Evolutionary conservation across 2,113 vertebrate genomes (phyloP).

Genomic region (Thamnaconus septentrionalis): DNA sequence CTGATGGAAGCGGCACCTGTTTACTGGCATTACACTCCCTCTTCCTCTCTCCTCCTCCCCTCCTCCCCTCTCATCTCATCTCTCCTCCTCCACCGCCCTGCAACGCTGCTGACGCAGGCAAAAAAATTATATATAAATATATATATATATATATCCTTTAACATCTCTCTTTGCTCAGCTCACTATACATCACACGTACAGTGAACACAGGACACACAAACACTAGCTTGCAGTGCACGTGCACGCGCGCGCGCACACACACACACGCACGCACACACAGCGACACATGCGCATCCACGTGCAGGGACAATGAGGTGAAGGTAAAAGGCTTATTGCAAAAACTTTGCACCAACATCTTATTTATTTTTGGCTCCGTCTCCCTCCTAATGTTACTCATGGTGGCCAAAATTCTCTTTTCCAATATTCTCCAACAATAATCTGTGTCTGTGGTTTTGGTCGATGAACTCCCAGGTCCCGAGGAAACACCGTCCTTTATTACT

Average conservation of each 20-base stretch:
- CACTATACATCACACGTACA: conserved; percentile 59
- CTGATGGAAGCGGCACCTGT: conserved; percentile 63
- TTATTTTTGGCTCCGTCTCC: too few relatives aligned
- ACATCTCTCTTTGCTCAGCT: conserved; percentile 64
- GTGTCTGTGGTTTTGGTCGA: too few relatives aligned
- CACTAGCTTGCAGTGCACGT: conserved; percentile 11
- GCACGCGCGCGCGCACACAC: conserved; percentile 1
- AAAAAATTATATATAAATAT: conserved; percentile 20
- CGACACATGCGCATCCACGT: background rate
- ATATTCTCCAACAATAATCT: too few relatives aligned
- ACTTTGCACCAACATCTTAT: too few relatives aligned
- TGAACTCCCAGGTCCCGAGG: too few relatives aligned
- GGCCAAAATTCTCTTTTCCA: too few relatives aligned
- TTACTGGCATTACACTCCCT: conserved; percentile 57
- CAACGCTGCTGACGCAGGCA: conserved; percentile 76
- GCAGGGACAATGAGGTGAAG: background rate
- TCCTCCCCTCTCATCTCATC: conserved; percentile 36
- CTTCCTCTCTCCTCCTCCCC: conserved; percentile 12
- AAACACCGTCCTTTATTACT: too few relatives aligned
- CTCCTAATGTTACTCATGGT: too few relatives aligned
- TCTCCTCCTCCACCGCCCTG: conserved; percentile 41
- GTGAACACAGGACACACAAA: conserved; percentile 44
- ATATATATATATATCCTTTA: conserved; percentile 47
- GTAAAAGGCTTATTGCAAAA: too few relatives aligned
- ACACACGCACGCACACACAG: background rate